Base-by-base conservation (phyloP, 2,797 vertebrate species). In the Anguilla pacifica region DNA sequence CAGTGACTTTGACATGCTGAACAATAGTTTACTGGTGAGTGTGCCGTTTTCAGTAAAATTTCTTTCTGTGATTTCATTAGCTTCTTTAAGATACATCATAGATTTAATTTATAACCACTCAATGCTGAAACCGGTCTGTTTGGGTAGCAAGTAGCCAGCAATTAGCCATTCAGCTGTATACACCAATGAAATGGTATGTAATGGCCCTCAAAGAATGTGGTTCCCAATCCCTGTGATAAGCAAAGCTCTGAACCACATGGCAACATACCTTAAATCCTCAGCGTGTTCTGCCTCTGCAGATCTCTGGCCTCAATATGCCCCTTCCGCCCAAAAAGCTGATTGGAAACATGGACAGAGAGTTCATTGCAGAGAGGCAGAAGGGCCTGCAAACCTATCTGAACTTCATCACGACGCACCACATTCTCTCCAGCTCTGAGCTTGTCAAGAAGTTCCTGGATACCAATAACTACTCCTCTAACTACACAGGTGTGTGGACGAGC, bases 271-370 rank as follows among this genome's bases (percentile, higher is more conserved):
- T 46, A 81, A 81, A 43, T 43, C 77, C 43, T 81, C 19, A 59
- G 51, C 53, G 31, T 39, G 39, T 0, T 81, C 74, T 35, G 22
- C 86, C 9, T 86, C 31, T 53, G 79, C 92, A 99, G 98, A 96
- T 98, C 89, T 97, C 97, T 85, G 94, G 98, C 89, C 93, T 99
- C 92, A 97, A 93, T 92, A 96, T 99, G 93, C 97, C 97, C 92
- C 97, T 99, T 91, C 98, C 98, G 92, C 98, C 98, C 59, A 99
- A 99, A 95, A 99, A 99, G 91, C 91, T 99, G 90, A 96, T 99
- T 55, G 97, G 98, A 79, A 99, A 99, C 94, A 99, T 99, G 98
- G 99, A 99, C 87, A 95, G 98, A 64, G 98, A 99, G 92, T 99
- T 99, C 92, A 98, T 99, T 17, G 98, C 98, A 0, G 98, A 99